Conservation (phyloP, 2,888 invertebrate species). For the Taenaris catops region DNA sequence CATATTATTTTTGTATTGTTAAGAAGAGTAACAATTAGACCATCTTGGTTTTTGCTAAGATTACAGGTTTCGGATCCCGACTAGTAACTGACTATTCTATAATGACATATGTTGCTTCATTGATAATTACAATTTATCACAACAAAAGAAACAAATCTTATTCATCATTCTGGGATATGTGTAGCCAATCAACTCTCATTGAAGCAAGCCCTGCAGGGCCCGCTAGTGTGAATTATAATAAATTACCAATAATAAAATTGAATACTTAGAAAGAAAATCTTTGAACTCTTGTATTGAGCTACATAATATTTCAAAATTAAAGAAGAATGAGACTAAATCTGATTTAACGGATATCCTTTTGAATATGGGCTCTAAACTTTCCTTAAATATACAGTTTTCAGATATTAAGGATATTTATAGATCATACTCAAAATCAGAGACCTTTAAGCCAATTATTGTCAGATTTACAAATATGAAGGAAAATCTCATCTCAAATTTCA, state of each 20-base stretch:
- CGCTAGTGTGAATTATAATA: no score
- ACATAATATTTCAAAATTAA: constrained; percentile 3
- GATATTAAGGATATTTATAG: constrained; percentile 7
- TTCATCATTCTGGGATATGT: no score
- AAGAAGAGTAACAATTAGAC: no score
- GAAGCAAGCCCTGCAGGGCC: no score
- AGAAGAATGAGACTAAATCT: not conserved
- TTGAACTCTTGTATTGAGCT: constrained; percentile 4
- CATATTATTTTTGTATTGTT: no score
- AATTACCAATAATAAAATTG: constrained; percentile 3
- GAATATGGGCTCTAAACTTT: constrained; percentile 2
- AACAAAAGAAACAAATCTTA: no score
- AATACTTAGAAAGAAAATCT: constrained; percentile 3
- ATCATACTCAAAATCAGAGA: not conserved
- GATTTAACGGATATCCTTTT: not conserved
- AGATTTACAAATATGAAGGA: not conserved
- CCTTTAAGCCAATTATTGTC: not conserved
- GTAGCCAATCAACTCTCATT: no score
- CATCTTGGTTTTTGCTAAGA: no score
- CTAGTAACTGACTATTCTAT: no score
- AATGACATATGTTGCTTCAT: no score
- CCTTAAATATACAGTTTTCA: constrained; percentile 4
- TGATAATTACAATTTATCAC: no score
- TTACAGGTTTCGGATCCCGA: no score
- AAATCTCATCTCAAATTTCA: not conserved